Evolutionary conservation across 2,888 invertebrate genomes (phyloP).

Genomic region (Plusia festucae): DNA sequence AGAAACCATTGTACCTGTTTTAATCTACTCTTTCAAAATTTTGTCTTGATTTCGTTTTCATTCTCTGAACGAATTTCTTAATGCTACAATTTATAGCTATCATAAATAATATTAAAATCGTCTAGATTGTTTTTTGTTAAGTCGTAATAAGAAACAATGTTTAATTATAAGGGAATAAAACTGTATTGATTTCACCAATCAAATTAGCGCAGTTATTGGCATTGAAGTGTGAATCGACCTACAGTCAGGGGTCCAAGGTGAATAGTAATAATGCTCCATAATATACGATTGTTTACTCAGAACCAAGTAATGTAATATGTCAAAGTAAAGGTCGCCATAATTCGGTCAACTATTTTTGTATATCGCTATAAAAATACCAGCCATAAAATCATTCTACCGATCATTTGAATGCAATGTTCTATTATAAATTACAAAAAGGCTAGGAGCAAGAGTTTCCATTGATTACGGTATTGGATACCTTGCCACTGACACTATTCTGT

Average conservation of each 20-base stretch:
- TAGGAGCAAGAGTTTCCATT: conserved; percentile 5
- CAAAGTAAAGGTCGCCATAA: conserved; percentile 31
- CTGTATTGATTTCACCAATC: neutral
- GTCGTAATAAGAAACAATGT: neutral
- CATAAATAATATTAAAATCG: no score
- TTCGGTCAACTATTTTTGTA: conserved; percentile 24
- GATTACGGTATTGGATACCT: conserved; percentile 6
- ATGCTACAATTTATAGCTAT: no score
- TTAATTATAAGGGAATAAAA: neutral
- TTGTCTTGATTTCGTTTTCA: no score
- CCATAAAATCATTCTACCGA: neutral
- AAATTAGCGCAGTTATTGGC: conserved; percentile 5
- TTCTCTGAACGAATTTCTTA: no score
- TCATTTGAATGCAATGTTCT: neutral
- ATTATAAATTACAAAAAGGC: neutral
- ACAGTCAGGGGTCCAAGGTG: conserved; percentile 18
- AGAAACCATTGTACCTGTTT: no score
- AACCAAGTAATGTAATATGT: conserved; percentile 26
- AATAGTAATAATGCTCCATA: conserved; percentile 29
- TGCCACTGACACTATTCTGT: conserved; percentile 27
- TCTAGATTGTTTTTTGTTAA: neutral
- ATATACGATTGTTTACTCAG: conserved; percentile 27
- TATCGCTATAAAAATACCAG: conserved; percentile 13
- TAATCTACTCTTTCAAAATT: no score
- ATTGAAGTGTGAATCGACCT: conserved; percentile 17